Base-by-base conservation (phyloP, 64 coral and sea anemone genomes). In the Orbicella faveolata region DNA sequence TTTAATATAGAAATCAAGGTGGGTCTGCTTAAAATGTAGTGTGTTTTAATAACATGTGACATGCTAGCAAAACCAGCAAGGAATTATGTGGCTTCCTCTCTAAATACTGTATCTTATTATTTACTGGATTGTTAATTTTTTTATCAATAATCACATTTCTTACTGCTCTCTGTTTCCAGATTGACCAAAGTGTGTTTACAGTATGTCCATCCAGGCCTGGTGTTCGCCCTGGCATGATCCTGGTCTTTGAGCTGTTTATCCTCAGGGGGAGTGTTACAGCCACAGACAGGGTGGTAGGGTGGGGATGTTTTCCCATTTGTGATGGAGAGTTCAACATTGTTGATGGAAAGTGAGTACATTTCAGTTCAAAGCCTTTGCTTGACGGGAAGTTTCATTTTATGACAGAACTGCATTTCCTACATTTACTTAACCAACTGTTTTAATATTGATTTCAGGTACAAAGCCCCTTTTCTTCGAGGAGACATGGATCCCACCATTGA, bases 111-210 rank as follows among this genome's bases (percentile, higher is more conserved):
- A 2, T 2, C 39, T 41, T 41, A 41, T 41, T 41, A 41, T 41
- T 41, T 41, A 41, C 39, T 2, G 39, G 39, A 41, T 41, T 4
- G 3, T 20, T 66, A 66, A 19, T 19, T 66, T 66, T 66, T 19
- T 66, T 13, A 16, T 19, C 17, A 20, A 41, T 41, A 41, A 10
- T 83, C 8, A 67, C 20, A 13, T n/a, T 67, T 66, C 0, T 67
- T 18, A 37, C 15, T 67, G 6, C 62, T 23, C 20, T 87, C 23
- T 75, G 18, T 63, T n/a, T 88, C 33, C 73, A 99, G 97, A 99
- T 99, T 91, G 97, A 99, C 34, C 97, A 99, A 70, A 99, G 97
- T 99, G 97, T 99, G 51, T 99, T 99, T 55, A 99, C 97, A 25
- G 97, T 99, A 23, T 99, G 97, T 93, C 97, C 97, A 72, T 91